Evolutionary conservation across 2,797 vertebrate species (phyloP), one percentile per base, ranked within the genome.

Genomic region (Sebastes kiyomatsui): DNA sequence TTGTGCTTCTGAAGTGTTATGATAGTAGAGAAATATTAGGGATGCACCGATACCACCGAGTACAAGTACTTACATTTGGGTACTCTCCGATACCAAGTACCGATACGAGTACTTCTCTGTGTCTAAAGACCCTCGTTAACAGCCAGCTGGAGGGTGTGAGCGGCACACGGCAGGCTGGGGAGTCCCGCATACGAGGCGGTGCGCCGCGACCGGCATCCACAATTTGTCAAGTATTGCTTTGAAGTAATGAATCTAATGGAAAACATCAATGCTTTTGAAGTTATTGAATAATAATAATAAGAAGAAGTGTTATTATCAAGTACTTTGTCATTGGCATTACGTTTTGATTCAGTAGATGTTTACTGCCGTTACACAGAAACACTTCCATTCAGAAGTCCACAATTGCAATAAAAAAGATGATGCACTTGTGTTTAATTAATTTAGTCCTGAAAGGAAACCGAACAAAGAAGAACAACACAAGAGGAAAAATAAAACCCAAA

Each of bases 401-500:
- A 13, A 35, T 68, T 62, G 11, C 60, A 81, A 60, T 70, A 75
- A 83, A 82, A 33, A 14, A 72, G 49, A 54, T 1, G 6, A 42
- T 33, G 20, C 61, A 67, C 28, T 79, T 81, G 10, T 42, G 72
- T 71, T 80, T 69, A 86, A 88, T 90, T 86, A 79, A 89, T 82
- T 86, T 85, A 71, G 64, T 65, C 70, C 72, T 71, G 65, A 92
- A 91, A 89, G 71, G 59, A 74, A 79, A 52, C n/a, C 3, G 56
- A 82, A 87, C 79, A 90, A 91, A 80, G 62, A 66, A 54, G 77
- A 72, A 46, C 14, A 64, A 72, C 52, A 87, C 71, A 80, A 62
- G 38, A 60, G 66, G 38, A 70, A 64, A 89, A 88, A 86, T 61
- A 67, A 88, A 87, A 75, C 30, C 25, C 49, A 56, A 80, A 93